Conservation (phyloP, 2,888 invertebrate species). For the Beris chalybata region DNA sequence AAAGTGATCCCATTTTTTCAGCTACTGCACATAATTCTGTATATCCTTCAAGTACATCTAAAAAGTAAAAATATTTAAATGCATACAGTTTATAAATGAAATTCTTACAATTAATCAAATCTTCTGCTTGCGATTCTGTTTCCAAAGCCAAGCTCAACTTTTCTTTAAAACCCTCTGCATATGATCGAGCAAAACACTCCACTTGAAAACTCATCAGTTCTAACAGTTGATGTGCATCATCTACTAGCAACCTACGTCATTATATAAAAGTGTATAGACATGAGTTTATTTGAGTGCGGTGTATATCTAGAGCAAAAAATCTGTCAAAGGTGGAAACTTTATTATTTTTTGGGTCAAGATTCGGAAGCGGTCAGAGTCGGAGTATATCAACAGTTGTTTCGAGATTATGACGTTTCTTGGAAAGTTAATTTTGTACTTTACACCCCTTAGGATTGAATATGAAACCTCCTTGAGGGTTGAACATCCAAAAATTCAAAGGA, state of each 20-base stretch:
- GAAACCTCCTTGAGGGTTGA: too few species aligned
- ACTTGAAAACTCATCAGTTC: conserved; percentile 67
- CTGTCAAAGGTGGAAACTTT: too few species aligned
- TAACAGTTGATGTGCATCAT: conserved; percentile 67
- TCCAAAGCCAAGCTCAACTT: conserved; percentile 56
- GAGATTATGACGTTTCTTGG: too few species aligned
- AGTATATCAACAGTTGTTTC: too few species aligned
- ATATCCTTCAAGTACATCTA: conserved; percentile 67
- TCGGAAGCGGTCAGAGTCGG: too few species aligned
- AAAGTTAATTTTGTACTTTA: too few species aligned
- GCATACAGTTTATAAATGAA: conserved; percentile 6
- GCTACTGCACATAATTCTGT: conserved; percentile 65
- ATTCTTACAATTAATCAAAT: conserved; percentile 52
- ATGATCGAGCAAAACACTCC: conserved; percentile 67
- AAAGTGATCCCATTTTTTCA: conserved; percentile 61
- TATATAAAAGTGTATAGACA: too few species aligned
- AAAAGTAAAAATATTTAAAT: conserved; percentile 1
- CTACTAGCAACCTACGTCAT: conserved; percentile 56
- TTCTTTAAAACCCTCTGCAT: conserved; percentile 56
- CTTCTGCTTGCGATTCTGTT: conserved; percentile 48
- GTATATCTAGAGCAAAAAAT: too few species aligned
- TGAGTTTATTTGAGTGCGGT: too few species aligned
- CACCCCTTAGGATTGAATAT: too few species aligned
- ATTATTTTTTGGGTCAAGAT: too few species aligned
- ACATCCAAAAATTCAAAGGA: too few species aligned